phyloP scores from a whole-genome alignment of 2,113 vertebrate species.

The Channa argus region DNA sequence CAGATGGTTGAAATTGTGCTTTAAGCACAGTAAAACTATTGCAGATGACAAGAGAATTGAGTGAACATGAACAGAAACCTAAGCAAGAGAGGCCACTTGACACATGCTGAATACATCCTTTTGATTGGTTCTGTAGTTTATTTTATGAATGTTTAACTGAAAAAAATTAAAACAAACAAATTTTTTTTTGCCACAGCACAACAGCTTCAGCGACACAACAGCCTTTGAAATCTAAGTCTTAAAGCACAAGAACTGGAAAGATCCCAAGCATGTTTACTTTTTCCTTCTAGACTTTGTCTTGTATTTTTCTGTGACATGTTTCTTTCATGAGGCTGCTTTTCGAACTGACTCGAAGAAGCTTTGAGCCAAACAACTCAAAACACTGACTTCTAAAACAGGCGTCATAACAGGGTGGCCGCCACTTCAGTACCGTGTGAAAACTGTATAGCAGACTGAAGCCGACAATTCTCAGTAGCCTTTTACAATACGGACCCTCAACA shows the following conservation, averaged over 20 bases:
- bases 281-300: constrained; percentile 54
- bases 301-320: constrained; percentile 39
- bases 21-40: background rate
- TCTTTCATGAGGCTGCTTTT: constrained; percentile 64
- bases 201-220: background rate
- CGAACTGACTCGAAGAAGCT: constrained; percentile 43
- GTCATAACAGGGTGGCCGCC: constrained; percentile 18
- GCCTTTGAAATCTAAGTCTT: constrained; percentile 23
- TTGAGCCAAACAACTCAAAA: constrained; percentile 51
- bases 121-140: background rate
- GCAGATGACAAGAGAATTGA: constrained; percentile 9
- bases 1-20: background rate
- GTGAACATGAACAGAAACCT: background rate
- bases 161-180: constrained; percentile 20
- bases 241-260: constrained; percentile 1
- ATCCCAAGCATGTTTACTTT: constrained; percentile 29
- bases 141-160: background rate
- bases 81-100: background rate
- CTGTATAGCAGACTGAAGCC: constrained; percentile 15
- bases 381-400: background rate
- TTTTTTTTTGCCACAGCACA: constrained; percentile 2
- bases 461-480: constrained; percentile 63
- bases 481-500: constrained; percentile 50
- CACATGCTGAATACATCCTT: background rate
- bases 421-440: background rate